phyloP scores from a whole-genome alignment of 2,113 vertebrate genomes.

The Strix aluco region DNA sequence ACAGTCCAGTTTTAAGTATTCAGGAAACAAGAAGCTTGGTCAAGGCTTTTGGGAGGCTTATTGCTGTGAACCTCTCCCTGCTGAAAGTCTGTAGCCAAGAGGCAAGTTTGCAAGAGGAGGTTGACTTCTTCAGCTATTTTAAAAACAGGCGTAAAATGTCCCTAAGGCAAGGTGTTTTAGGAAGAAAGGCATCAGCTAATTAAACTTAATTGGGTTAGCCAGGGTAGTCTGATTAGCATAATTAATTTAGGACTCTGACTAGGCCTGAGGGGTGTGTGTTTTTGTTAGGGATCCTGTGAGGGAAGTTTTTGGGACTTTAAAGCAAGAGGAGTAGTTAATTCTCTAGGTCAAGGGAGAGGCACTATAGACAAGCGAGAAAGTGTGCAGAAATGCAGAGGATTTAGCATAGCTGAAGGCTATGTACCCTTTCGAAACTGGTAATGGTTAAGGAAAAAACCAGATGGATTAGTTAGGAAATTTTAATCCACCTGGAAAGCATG shows the following conservation, averaged over 20 bases:
- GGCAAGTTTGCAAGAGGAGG: slow-evolving; percentile 41
- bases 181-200: slow-evolving; percentile 61
- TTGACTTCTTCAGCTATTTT: slow-evolving; percentile 40
- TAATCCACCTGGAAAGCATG: neutral
- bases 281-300: slow-evolving; percentile 25
- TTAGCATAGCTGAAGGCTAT: neutral
- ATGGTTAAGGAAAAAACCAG: neutral
- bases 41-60: slow-evolving; percentile 16
- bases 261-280: slow-evolving; percentile 46
- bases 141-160: slow-evolving; percentile 57
- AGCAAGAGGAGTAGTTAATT: neutral
- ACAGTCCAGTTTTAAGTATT: neutral
- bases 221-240: slow-evolving; percentile 62
- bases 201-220: slow-evolving; percentile 72
- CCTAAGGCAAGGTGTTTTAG: slow-evolving; percentile 56
- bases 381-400: neutral
- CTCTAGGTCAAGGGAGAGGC: neutral
- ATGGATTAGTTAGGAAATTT: neutral
- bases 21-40: neutral
- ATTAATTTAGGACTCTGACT: slow-evolving; percentile 71
- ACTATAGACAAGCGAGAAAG: neutral
- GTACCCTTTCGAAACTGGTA: neutral
- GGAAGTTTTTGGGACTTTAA: neutral
- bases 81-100: slow-evolving; percentile 18
- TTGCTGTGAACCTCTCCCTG: neutral